phyloP scores from a whole-genome alignment of 1,140 invertebrate species.

The Bombus confusus region DNA sequence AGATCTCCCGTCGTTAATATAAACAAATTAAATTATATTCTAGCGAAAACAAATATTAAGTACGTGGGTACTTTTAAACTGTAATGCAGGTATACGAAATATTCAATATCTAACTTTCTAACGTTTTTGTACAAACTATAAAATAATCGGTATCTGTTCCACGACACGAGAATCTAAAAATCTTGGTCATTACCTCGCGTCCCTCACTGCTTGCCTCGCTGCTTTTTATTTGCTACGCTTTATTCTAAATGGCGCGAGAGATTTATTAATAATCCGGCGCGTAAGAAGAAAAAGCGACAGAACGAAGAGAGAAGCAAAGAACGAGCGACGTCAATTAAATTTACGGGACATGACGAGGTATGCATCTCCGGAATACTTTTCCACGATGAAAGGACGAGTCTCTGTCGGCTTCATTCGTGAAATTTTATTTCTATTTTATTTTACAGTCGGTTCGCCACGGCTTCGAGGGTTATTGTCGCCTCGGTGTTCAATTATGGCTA shows the following conservation, averaged over 20 bases:
- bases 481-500: constrained; percentile 39
- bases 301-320: not conserved
- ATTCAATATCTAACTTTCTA: no score
- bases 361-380: constrained; percentile 8
- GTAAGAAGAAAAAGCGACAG: not conserved
- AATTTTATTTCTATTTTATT: constrained; percentile 44
- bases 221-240: not conserved
- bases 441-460: constrained; percentile 14
- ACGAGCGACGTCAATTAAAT: constrained; percentile 44
- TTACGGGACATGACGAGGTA: constrained; percentile 21
- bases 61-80: no score
- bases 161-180: not conserved
- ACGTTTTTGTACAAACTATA: no score
- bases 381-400: not conserved
- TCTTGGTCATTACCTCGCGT: not conserved
- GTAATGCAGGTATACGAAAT: no score
- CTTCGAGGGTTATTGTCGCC: constrained; percentile 24
- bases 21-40: no score
- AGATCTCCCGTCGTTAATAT: no score
- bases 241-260: constrained; percentile 24
- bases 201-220: not conserved
- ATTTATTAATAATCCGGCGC: constrained; percentile 47
- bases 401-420: not conserved
- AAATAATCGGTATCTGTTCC: no score
- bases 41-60: no score